Percentiles rank a stretch among this genome's conserved stretches.
These are phyloP conservation scores for Drosophila neocordata DNA, from an alignment of 1,140 invertebrate genomes.

Conservation along the genomic window DNA sequence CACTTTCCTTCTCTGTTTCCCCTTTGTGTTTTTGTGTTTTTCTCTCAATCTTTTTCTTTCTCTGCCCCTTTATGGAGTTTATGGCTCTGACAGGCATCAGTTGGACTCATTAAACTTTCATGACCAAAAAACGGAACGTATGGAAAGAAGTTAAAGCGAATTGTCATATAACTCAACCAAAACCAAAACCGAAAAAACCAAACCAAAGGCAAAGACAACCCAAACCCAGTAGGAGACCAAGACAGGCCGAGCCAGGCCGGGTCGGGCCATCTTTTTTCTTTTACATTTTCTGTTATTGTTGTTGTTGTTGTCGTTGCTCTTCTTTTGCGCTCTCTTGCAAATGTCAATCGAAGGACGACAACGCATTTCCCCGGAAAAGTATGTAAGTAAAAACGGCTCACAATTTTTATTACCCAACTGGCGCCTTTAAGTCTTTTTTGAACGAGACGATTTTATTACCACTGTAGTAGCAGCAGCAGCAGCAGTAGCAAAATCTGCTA, in stretches of 20 bases:
- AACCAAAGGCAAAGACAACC: constrained; percentile 17
- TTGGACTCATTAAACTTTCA: constrained; percentile 65
- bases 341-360: constrained; percentile 30
- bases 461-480: background rate
- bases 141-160: constrained; percentile 50
- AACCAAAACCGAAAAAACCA: background rate
- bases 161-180: constrained; percentile 65
- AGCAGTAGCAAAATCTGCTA: too few relatives aligned
- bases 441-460: constrained; percentile 10
- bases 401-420: constrained; percentile 10
- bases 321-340: constrained; percentile 44
- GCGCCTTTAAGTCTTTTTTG: constrained; percentile 11
- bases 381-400: constrained; percentile 10
- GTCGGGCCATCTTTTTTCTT: background rate
- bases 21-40: too few relatives aligned
- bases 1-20: background rate
- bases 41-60: too few relatives aligned
- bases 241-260: too few relatives aligned
- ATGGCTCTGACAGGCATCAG: constrained; percentile 35
- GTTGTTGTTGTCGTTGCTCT: constrained; percentile 13
- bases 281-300: constrained; percentile 1
- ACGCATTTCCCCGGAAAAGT: constrained; percentile 6
- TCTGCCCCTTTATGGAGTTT: constrained; percentile 26
- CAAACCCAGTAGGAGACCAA: background rate
- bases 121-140: constrained; percentile 42